Percentiles rank a stretch among this genome's conserved stretches.
Conservation (phyloP, 2,888 invertebrate species). For the Anoplius nigerrimus region DNA sequence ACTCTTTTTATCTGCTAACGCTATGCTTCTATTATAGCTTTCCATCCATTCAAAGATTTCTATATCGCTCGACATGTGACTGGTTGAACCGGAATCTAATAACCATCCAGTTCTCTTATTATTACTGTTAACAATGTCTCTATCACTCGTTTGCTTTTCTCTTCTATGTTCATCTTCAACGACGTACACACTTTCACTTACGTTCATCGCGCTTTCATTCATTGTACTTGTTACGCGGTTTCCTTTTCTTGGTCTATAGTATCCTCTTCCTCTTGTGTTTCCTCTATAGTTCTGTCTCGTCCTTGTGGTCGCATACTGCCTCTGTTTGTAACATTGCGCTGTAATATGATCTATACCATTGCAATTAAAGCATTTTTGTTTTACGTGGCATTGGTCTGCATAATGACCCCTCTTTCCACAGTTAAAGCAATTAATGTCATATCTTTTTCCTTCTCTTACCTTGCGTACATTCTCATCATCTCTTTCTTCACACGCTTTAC, state of each 20-base stretch:
- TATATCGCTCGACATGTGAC: conserved; percentile 19
- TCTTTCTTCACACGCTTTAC: conserved; percentile 11
- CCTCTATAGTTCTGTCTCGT: no score
- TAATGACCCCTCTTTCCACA: conserved; percentile 15
- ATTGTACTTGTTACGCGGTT: no score
- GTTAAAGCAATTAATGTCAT: conserved; percentile 4
- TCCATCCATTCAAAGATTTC: no score
- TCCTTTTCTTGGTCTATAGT: neutral
- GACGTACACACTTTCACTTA: neutral
- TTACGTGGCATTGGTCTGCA: neutral
- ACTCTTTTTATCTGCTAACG: conserved; percentile 11
- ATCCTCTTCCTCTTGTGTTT: no score
- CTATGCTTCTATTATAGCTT: neutral
- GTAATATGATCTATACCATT: conserved; percentile 2
- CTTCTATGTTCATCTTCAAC: neutral
- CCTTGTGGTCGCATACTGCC: no score
- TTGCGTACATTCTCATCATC: conserved; percentile 6
- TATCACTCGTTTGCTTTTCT: neutral
- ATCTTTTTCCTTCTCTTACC: neutral
- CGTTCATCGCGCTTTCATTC: no score
- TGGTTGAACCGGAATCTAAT: conserved; percentile 24
- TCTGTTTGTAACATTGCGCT: no score
- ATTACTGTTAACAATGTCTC: neutral
- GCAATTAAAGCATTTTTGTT: conserved; percentile 9
- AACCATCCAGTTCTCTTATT: conserved; percentile 1